Conservation (phyloP, 2,797 vertebrate genomes). For the Strix occidentalis region DNA sequence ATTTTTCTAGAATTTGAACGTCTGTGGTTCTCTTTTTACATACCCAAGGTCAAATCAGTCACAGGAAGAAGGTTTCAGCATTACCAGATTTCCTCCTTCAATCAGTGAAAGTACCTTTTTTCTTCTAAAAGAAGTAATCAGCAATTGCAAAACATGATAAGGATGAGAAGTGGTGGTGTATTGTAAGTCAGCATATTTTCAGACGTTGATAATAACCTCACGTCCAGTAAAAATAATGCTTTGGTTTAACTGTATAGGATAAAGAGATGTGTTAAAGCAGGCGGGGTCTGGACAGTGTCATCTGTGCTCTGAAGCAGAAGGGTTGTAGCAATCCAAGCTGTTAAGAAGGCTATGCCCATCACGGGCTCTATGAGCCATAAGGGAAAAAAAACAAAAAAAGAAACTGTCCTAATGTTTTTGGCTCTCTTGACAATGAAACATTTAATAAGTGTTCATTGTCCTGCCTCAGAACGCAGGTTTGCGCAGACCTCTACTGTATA, state of each 20-base stretch:
- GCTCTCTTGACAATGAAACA: neutral
- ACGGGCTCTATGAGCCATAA: neutral
- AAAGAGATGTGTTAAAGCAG: neutral
- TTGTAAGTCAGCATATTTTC: neutral
- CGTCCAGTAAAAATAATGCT: neutral
- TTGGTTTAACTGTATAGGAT: neutral
- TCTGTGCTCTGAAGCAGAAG: neutral
- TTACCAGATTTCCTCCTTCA: neutral
- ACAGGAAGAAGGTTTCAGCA: neutral
- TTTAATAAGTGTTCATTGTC: neutral
- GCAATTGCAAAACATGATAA: neutral
- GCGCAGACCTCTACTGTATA: fast-evolving
- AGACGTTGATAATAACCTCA: neutral
- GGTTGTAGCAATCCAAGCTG: neutral
- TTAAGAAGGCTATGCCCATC: neutral
- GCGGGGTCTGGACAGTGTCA: neutral
- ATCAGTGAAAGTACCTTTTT: neutral
- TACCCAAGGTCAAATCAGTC: neutral
- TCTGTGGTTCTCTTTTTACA: neutral
- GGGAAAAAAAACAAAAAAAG: neutral
- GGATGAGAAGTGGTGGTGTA: neutral
- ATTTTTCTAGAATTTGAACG: neutral
- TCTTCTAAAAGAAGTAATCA: neutral
- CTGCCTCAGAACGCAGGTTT: neutral
- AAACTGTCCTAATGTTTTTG: neutral